Conservation (phyloP, 2,797 vertebrate genomes). For the Mormyrops attenuatus region DNA sequence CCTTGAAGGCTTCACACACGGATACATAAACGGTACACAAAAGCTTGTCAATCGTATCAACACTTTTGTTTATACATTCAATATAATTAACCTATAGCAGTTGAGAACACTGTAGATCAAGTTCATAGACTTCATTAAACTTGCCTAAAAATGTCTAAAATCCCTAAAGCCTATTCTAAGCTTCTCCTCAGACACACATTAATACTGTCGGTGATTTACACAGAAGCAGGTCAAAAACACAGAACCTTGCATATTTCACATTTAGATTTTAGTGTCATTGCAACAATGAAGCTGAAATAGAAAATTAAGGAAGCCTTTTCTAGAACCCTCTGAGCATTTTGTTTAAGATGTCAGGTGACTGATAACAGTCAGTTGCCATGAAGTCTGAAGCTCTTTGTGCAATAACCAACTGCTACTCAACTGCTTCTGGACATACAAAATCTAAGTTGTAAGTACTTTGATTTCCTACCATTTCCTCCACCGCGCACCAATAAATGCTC, state of each 20-base stretch:
- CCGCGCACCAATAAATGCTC: neutral
- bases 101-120: neutral
- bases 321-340: neutral
- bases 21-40: neutral
- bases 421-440: neutral
- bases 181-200: neutral
- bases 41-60: neutral
- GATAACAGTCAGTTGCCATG: neutral
- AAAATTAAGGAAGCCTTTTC: neutral
- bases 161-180: neutral
- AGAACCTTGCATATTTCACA: neutral
- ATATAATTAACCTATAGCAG: neutral
- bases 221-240: neutral
- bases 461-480: neutral
- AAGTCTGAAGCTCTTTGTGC: neutral
- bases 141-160: constrained; percentile 2
- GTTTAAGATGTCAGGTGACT: neutral
- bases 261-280: neutral
- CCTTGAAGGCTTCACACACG: neutral
- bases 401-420: neutral
- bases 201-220: neutral
- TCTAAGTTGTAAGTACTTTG: neutral
- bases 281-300: neutral
- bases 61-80: neutral
- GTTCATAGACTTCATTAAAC: neutral